Evolutionary conservation across 2,797 vertebrate genomes (phyloP).

Genomic region (Graptemys geographica): DNA sequence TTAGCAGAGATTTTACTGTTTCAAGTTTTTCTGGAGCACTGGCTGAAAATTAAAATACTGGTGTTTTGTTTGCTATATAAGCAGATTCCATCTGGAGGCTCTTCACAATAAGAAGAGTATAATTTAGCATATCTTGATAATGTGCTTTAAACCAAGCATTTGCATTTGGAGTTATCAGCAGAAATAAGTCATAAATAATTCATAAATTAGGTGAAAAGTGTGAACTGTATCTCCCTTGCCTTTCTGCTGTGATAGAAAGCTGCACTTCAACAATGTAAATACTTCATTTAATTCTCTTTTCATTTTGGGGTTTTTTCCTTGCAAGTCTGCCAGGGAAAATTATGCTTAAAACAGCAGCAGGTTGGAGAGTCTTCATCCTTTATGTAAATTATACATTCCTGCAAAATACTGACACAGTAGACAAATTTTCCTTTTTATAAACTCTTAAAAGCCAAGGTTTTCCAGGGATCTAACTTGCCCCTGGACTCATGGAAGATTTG

Average conservation of each 20-base stretch:
- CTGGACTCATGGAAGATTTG: background rate
- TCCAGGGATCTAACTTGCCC: background rate
- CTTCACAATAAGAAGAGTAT: background rate
- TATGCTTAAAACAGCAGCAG: background rate
- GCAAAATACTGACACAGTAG: background rate
- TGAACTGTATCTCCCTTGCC: background rate
- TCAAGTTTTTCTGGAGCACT: background rate
- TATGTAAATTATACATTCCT: background rate
- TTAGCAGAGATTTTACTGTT: background rate
- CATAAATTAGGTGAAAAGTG: background rate
- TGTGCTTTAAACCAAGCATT: background rate
- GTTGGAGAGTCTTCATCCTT: background rate
- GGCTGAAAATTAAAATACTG: background rate
- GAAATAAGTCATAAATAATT: background rate
- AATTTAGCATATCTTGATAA: background rate
- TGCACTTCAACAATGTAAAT: background rate
- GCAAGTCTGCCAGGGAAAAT: background rate
- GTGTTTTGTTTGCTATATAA: background rate
- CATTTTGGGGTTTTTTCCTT: background rate
- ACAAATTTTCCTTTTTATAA: background rate
- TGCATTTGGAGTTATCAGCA: background rate
- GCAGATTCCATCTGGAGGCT: background rate
- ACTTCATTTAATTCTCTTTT: background rate
- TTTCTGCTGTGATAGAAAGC: background rate
- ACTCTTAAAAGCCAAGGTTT: background rate